A percentile compares a stretch with the other conserved stretches of the same genome.
Evolutionary conservation across 2,797 vertebrate genomes (phyloP).

Genomic region (Spinibarbus caldwelli): DNA sequence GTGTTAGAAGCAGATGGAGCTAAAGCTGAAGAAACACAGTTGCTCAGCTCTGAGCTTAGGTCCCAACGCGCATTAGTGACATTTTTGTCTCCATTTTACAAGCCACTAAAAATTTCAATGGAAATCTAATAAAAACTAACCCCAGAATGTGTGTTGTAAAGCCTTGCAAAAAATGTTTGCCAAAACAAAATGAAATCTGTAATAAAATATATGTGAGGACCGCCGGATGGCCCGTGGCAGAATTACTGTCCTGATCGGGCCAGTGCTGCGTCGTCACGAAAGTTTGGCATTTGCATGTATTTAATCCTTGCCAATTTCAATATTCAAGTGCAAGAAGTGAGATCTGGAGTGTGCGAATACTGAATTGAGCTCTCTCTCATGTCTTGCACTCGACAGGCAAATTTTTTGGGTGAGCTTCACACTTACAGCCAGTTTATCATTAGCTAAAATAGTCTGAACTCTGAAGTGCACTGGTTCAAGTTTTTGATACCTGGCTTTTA

Average conservation of each 20-base stretch:
- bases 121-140: slow-evolving; percentile 2
- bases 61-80: too few relatives aligned
- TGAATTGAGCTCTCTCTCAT: too few relatives aligned
- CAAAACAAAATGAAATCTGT: too few relatives aligned
- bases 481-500: neutral
- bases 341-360: neutral
- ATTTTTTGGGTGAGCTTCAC: neutral
- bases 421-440: neutral
- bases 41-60: neutral
- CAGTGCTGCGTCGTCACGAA: too few relatives aligned
- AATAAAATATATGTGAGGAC: too few relatives aligned
- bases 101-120: neutral
- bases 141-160: neutral
- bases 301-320: too few relatives aligned
- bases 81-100: neutral
- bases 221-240: too few relatives aligned
- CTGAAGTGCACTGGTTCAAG: neutral
- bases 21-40: neutral
- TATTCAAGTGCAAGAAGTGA: neutral
- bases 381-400: too few relatives aligned
- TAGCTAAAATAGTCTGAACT: neutral
- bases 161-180: neutral
- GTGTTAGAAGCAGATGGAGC: neutral
- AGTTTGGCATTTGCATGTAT: too few relatives aligned
- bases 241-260: neutral